These are phyloP conservation scores for Cynodonichthys magdalenae DNA, from an alignment of 2,797 vertebrate species.

Conservation along the genomic window DNA sequence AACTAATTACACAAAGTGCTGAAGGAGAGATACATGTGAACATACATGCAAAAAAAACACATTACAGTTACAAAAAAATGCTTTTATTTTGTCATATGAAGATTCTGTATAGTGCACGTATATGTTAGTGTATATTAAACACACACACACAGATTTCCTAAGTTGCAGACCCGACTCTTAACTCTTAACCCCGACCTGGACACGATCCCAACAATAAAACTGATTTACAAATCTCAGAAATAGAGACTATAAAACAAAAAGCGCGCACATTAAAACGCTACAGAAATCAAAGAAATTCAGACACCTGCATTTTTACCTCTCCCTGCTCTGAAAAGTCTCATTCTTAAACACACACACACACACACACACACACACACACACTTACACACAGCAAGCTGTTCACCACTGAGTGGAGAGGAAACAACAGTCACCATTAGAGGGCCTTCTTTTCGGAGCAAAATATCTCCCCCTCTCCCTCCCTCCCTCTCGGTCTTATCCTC, in stretches of 20 bases:
- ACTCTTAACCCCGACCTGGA: not conserved
- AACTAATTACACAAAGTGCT: slow-evolving; percentile 20
- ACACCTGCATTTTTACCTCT: slow-evolving; percentile 39
- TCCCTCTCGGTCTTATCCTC: slow-evolving; percentile 10
- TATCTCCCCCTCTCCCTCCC: slow-evolving; percentile 8
- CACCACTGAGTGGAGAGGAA: slow-evolving; percentile 52
- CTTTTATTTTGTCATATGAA: not conserved
- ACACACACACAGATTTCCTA: not conserved
- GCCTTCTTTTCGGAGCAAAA: slow-evolving; percentile 46
- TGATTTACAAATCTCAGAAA: not conserved
- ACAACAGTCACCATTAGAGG: slow-evolving; percentile 63
- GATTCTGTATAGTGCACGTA: not conserved
- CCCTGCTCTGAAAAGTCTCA: slow-evolving; percentile 14
- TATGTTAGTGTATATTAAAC: not conserved
- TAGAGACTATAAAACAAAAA: not conserved
- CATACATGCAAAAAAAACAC: not conserved
- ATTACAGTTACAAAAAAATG: not conserved
- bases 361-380: slow-evolving; percentile 9
- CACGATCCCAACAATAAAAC: not conserved
- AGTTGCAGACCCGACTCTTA: not conserved
- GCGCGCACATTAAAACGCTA: not conserved
- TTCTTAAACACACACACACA: slow-evolving; percentile 22
- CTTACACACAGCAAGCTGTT: slow-evolving; percentile 36
- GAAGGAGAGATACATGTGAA: slow-evolving; percentile 9
- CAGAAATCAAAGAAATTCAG: slow-evolving; percentile 20